Evolutionary conservation across 2,888 invertebrate species (phyloP), one percentile per base, ranked within the genome.

Genomic region (Osmoderma eremita): DNA sequence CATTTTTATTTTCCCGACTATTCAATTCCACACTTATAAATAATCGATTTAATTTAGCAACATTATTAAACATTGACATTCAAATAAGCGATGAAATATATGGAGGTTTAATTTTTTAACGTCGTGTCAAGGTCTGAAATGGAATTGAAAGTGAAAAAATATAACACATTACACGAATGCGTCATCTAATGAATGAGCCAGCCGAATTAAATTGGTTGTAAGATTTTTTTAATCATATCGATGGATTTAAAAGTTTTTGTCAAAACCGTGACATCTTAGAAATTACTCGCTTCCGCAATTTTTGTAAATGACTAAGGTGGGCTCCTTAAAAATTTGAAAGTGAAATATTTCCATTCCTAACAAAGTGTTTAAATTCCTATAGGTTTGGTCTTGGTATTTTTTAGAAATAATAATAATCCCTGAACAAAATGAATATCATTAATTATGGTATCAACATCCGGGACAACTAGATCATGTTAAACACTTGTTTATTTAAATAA

Each of bases 21-120:
- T 13, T 42, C 5, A 15, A 42, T 42, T 5, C n/a, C 42, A 42
- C 42, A 8, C 4, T 15, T 17, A 42, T 42, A 36, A 5, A 36
- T 36, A 30, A 6, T 30, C 56, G 22, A 41, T 2, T 22, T 39
- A 41, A 54, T 38, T 54, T 54, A 38, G 17, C 39, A 54, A 38
- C 54, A 56, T 20, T 39, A n/a, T 39, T 39, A 41, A 56, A 20
- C 41, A 56, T 41, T 41, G 56, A 56, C 56, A 56, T 56, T 56
- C 56, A 56, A 13, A 41, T 56, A n/a, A 10, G 39, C 24, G 41
- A 56, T 39, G 41, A 56, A 41, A 41, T 56, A 56, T 56, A n/a
- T n/a, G n/a, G n/a, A 41, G 41, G 41, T 22, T 13, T 56, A 56
- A 56, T 56, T 56, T 56, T 39, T 39, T 41, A n/a, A 41, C 56